These are phyloP conservation scores for Chrysodeixis includens DNA, from an alignment of 2,888 invertebrate genomes.

Conservation along the genomic window DNA sequence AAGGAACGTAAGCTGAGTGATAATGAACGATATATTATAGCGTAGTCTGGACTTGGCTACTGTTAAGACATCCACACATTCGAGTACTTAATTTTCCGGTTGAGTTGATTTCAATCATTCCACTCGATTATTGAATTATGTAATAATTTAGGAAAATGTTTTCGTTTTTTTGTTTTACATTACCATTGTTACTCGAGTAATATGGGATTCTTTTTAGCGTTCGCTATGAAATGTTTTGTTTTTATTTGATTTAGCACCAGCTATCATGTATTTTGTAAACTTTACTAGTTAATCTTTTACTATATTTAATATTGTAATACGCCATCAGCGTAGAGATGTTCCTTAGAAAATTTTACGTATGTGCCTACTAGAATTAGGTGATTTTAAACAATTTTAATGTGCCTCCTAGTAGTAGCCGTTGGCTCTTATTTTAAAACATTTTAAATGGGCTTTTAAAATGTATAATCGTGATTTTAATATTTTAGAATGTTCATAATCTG, in stretches of 20 bases:
- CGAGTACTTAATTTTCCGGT: conserved; percentile 20
- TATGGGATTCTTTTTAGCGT: conserved; percentile 17
- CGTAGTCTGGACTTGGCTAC: no score
- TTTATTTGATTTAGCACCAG: conserved; percentile 19
- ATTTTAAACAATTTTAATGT: conserved; percentile 78
- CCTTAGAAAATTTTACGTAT: conserved; percentile 69
- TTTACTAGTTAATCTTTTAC: conserved; percentile 34
- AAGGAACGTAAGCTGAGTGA: no score
- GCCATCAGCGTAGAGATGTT: conserved; percentile 76
- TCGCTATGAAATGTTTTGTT: conserved; percentile 13
- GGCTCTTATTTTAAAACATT: conserved; percentile 57
- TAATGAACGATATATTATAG: no score
- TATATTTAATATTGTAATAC: conserved; percentile 56
- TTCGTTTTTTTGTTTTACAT: conserved; percentile 7
- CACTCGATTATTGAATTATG: conserved; percentile 19
- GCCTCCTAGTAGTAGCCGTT: conserved; percentile 63
- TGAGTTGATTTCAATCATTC: conserved; percentile 32
- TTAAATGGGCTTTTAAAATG: conserved; percentile 67
- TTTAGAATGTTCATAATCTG: conserved; percentile 63
- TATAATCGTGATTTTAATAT: conserved; percentile 74
- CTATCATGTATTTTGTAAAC: conserved; percentile 9
- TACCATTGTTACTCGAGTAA: conserved; percentile 10
- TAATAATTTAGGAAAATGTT: conserved; percentile 6
- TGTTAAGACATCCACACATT: conserved; percentile 20
- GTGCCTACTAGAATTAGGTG: conserved; percentile 71